Evolutionary conservation across 2,797 vertebrate genomes (phyloP).

Genomic region (Scleropages formosus): DNA sequence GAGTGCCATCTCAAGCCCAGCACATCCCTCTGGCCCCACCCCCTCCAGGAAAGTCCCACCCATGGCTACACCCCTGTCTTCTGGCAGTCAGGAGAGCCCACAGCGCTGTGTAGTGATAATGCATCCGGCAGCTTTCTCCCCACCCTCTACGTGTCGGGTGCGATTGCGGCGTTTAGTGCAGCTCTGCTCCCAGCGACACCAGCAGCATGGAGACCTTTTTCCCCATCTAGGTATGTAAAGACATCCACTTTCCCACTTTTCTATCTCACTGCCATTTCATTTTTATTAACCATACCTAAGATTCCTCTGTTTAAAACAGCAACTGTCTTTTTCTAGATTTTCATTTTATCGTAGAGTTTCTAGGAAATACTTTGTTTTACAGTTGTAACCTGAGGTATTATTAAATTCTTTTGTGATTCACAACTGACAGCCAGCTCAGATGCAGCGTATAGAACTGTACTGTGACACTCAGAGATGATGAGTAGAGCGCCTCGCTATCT

Average conservation of each 20-base stretch:
- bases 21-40: constrained; percentile 77
- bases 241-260: neutral
- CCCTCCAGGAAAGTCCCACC: constrained; percentile 81
- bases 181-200: constrained; percentile 88
- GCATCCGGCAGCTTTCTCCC: constrained; percentile 84
- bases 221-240: constrained; percentile 84
- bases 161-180: constrained; percentile 95
- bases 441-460: no score
- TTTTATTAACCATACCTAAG: neutral
- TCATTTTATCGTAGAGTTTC: no score
- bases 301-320: no score
- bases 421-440: no score
- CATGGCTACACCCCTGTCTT: constrained; percentile 59
- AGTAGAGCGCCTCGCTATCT: no score
- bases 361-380: no score
- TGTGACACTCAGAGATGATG: no score
- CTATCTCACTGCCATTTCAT: neutral
- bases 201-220: constrained; percentile 89
- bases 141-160: constrained; percentile 85
- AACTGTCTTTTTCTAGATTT: no score
- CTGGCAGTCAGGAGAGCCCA: constrained; percentile 21
- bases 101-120: constrained; percentile 82
- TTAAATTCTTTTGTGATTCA: no score
- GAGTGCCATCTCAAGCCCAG: constrained; percentile 76
- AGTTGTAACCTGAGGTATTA: no score